phyloP scores from a whole-genome alignment of 2,888 invertebrate species.

The Eupeodes latifasciatus region DNA sequence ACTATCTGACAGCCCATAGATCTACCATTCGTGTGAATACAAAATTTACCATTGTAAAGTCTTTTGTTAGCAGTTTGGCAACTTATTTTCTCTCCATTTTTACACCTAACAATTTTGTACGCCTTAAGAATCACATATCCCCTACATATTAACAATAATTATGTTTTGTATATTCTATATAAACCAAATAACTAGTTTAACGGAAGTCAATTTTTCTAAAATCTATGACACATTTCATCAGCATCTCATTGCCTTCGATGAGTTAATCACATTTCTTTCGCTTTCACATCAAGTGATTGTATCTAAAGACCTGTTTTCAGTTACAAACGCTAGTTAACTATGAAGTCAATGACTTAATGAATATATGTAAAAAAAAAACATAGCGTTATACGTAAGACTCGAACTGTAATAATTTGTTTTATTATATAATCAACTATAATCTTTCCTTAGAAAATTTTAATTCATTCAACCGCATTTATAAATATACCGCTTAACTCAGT shows the following conservation, averaged over 20 bases:
- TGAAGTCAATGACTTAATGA: conserved; percentile 13
- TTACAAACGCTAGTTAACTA: neutral
- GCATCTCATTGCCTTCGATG: neutral
- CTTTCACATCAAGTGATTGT: conserved; percentile 2
- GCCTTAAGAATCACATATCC: too few relatives aligned
- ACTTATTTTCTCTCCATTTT: too few relatives aligned
- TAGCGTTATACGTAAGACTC: neutral
- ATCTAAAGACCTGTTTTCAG: neutral
- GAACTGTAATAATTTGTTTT: neutral
- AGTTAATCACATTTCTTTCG: neutral
- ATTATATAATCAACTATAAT: neutral
- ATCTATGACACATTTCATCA: neutral
- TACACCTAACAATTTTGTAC: too few relatives aligned
- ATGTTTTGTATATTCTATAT: too few relatives aligned
- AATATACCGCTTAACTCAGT: neutral
- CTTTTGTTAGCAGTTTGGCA: too few relatives aligned
- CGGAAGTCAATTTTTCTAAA: neutral
- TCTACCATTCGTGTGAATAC: too few relatives aligned
- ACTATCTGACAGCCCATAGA: too few relatives aligned
- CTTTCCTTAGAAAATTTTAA: neutral
- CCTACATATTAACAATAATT: too few relatives aligned
- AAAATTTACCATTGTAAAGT: too few relatives aligned
- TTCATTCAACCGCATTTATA: neutral
- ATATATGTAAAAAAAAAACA: neutral
- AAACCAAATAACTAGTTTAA: too few relatives aligned